phyloP scores from a whole-genome alignment of 1,140 invertebrate species.

The Drosophila melanica region DNA sequence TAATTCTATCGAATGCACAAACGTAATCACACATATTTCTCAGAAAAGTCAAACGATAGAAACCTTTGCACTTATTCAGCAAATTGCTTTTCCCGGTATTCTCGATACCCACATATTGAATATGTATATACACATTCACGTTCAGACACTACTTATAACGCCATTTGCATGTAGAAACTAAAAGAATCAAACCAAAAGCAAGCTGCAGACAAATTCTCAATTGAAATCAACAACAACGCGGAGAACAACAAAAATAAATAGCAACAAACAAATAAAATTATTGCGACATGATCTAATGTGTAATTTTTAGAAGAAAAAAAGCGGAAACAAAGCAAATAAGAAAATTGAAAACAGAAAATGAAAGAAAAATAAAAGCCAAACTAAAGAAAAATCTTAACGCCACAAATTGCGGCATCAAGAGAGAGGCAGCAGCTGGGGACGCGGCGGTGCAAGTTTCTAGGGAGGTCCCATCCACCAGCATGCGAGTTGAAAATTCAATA shows the following conservation, averaged over 20 bases:
- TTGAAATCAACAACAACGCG: constrained; percentile 20
- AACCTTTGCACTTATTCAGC: constrained; percentile 3
- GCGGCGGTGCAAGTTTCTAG: not conserved
- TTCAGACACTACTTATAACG: not conserved
- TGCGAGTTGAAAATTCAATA: constrained; percentile 66
- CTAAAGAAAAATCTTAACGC: constrained; percentile 36
- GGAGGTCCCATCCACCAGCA: constrained; percentile 30
- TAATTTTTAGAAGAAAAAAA: constrained; percentile 68
- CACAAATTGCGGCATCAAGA: constrained; percentile 21
- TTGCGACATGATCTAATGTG: constrained; percentile 79
- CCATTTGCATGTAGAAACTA: not conserved
- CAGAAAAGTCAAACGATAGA: constrained; percentile 2
- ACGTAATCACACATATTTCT: not conserved
- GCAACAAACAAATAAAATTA: constrained; percentile 59
- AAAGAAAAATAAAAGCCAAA: constrained; percentile 27
- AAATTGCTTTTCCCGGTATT: constrained; percentile 35
- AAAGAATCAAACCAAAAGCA: constrained; percentile 18
- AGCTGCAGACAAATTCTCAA: constrained; percentile 40
- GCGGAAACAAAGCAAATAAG: constrained; percentile 52
- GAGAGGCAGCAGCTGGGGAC: not conserved
- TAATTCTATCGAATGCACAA: not conserved
- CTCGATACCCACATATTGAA: not conserved
- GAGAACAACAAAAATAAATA: constrained; percentile 14
- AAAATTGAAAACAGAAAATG: constrained; percentile 30
- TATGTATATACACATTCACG: not conserved